Conservation (phyloP, 2,113 vertebrate species). For the Arenaria interpres region DNA sequence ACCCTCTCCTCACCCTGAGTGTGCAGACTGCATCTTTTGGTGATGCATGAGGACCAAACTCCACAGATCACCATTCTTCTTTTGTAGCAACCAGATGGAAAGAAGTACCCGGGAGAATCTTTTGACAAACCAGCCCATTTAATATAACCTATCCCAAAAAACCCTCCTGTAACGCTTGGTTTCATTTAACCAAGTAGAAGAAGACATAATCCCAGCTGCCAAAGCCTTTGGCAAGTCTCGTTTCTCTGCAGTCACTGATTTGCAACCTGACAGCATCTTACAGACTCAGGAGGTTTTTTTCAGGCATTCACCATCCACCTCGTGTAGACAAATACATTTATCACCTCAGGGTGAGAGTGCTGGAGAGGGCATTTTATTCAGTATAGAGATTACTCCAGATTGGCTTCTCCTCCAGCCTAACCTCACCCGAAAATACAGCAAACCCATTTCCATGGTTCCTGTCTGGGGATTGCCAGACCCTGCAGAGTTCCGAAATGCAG, state of each 20-base stretch:
- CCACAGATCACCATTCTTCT: not conserved
- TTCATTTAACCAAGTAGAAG: not conserved
- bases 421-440: not conserved
- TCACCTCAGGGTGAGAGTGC: not conserved
- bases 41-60: not conserved
- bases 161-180: not conserved
- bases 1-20: fast-evolving
- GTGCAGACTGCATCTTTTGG: not conserved
- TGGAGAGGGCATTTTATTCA: not conserved
- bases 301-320: not conserved
- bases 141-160: not conserved
- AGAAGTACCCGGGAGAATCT: not conserved
- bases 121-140: not conserved
- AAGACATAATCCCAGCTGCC: not conserved
- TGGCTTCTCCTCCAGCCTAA: not conserved
- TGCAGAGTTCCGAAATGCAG: not conserved
- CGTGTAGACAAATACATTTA: not conserved
- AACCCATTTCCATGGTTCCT: not conserved
- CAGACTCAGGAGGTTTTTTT: not conserved
- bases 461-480: not conserved
- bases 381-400: not conserved
- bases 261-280: not conserved
- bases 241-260: not conserved
- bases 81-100: not conserved
- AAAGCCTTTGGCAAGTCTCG: not conserved